phyloP scores from a whole-genome alignment of 2,113 vertebrate species.

The Pipa parva region DNA sequence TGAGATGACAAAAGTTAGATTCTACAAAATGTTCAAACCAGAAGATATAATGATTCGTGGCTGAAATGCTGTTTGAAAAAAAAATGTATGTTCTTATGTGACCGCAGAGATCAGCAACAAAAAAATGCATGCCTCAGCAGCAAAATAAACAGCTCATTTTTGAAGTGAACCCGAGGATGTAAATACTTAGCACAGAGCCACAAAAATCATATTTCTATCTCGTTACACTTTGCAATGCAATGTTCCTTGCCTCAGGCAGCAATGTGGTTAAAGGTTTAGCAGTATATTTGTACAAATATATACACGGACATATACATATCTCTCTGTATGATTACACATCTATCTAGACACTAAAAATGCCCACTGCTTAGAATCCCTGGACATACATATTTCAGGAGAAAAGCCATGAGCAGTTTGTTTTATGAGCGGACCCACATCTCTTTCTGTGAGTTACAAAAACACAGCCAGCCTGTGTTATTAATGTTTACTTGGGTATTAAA shows the following conservation, averaged over 20 bases:
- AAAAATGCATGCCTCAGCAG: not conserved
- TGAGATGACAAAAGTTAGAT: not conserved
- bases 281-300: not conserved
- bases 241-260: not conserved
- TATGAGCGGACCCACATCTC: slow-evolving; percentile 37
- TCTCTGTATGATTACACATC: slow-evolving; percentile 26
- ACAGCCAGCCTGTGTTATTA: slow-evolving; percentile 41
- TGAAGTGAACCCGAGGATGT: not conserved
- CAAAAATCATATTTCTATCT: not conserved
- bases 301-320: slow-evolving; percentile 1
- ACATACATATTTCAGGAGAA: slow-evolving; percentile 33
- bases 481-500: slow-evolving; percentile 44
- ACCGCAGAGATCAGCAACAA: not conserved
- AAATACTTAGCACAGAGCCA: not conserved
- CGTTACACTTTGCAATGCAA: not conserved
- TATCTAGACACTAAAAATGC: slow-evolving; percentile 30
- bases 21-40: too few relatives aligned
- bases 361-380: slow-evolving; percentile 26
- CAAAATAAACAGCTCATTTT: not conserved
- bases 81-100: not conserved
- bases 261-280: slow-evolving; percentile 3
- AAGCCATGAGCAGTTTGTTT: slow-evolving; percentile 39
- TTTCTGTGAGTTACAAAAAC: slow-evolving; percentile 41
- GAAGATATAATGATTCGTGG: not conserved
- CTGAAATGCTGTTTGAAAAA: not conserved